These are phyloP conservation scores for Podarcis cretensis DNA, from an alignment of 2,113 vertebrate species.

Conservation along the genomic window DNA sequence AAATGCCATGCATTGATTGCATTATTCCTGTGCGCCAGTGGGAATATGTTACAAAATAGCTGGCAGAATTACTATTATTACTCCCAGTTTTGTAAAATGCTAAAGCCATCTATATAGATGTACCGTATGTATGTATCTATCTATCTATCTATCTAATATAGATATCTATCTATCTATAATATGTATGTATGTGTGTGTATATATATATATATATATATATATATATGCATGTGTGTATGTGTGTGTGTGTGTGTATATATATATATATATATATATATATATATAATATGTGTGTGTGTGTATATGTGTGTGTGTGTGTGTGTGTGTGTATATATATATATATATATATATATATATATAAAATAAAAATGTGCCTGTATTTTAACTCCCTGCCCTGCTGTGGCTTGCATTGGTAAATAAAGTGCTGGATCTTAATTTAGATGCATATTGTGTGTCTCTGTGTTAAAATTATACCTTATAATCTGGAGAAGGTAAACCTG, in stretches of 20 bases:
- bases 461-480: conserved; percentile 60
- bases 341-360: too few relatives aligned
- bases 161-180: too few relatives aligned
- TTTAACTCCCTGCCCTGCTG: background rate
- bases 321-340: too few relatives aligned
- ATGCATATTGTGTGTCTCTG: conserved; percentile 16
- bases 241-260: too few relatives aligned
- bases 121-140: too few relatives aligned
- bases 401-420: conserved; percentile 10
- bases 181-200: too few relatives aligned
- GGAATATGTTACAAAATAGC: background rate
- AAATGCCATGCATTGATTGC: background rate
- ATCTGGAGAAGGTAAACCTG: conserved; percentile 48
- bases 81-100: background rate
- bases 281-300: too few relatives aligned
- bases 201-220: too few relatives aligned
- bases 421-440: background rate
- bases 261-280: too few relatives aligned
- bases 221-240: too few relatives aligned
- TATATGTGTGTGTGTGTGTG: accelerated
- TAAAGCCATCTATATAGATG: background rate
- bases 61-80: background rate
- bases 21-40: background rate
- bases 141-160: too few relatives aligned
- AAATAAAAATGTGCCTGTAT: background rate